phyloP scores from a whole-genome alignment of 1,140 invertebrate genomes.

The Ips nitidus region DNA sequence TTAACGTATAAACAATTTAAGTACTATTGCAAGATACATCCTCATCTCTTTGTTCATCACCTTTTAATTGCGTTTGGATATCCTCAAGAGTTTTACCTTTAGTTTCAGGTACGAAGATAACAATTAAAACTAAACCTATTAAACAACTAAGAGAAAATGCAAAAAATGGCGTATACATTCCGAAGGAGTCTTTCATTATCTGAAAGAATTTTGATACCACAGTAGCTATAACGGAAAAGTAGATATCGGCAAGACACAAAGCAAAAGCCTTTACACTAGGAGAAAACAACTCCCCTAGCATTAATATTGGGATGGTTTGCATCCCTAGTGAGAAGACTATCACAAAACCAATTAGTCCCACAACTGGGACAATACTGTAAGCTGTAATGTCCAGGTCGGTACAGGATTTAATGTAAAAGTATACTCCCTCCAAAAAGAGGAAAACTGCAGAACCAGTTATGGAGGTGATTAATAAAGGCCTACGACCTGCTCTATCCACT shows the following conservation, averaged over 20 bases:
- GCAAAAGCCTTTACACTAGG: conserved; percentile 69
- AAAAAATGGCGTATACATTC: conserved; percentile 72
- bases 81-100: conserved; percentile 75
- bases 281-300: conserved; percentile 75
- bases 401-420: conserved; percentile 53
- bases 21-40: no score
- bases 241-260: conserved; percentile 68
- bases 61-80: conserved; percentile 45
- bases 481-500: conserved; percentile 72
- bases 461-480: conserved; percentile 66
- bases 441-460: conserved; percentile 57
- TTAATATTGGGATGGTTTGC: conserved; percentile 69
- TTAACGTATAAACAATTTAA: no score
- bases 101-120: conserved; percentile 75
- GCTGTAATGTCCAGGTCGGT: conserved; percentile 38
- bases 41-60: background rate
- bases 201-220: conserved; percentile 74
- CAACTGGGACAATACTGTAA: conserved; percentile 58
- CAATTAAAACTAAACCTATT: conserved; percentile 63
- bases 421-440: conserved; percentile 60
- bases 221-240: conserved; percentile 72
- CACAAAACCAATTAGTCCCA: conserved; percentile 68
- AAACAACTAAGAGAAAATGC: conserved; percentile 69
- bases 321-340: conserved; percentile 69
- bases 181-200: conserved; percentile 60